Base-by-base conservation (phyloP, 2,888 invertebrate species). In the Pyralis farinalis region DNA sequence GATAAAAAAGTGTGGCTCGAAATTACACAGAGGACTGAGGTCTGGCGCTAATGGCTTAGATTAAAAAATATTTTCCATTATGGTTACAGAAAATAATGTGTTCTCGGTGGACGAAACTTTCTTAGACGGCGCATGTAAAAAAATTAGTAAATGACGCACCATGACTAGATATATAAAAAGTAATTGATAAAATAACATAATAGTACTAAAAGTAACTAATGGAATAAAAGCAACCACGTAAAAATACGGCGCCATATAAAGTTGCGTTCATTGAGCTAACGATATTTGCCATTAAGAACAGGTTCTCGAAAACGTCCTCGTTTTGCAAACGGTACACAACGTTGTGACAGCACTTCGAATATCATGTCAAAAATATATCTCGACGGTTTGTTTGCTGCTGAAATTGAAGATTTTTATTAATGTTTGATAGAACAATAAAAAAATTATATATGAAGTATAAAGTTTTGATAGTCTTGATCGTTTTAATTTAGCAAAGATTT, bases 61-160 rank as follows among this genome's bases (percentile, higher is more conserved):
- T 85, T 85, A 86, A 85, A 84, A 84, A 82, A 77, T 75, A 72
- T 77, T 74, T 16, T 84, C 78, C 81, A 84, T 85, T 81, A 83
- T 78, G 51, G 70, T 68, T 67, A 65, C 69, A 55, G 61, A 57
- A 16, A 3, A 16, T 81, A 75, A 82, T 72, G 71, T 60, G 47
- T 69, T 71, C 63, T 62, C 55, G 61, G 61, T 29, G 55, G 61
- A 62, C 52, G 58, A 49, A 55, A 56, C 52, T 52, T 55, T 56
- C 53, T 57, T 44, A 54, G 54, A 59, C 56, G 68, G 71, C 67
- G 71, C 69, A 68, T 53, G 48, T 52, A 49, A 62, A 59, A 57
- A 65, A 72, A 67, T 58, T 47, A 49, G 46, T 55, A 70, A 65
- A 56, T 63, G 56, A 66, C 58, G 67, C 61, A 62, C 53, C 45